Evolutionary conservation across 1,140 invertebrate genomes (phyloP).

Genomic region (Maconellicoccus hirsutus): DNA sequence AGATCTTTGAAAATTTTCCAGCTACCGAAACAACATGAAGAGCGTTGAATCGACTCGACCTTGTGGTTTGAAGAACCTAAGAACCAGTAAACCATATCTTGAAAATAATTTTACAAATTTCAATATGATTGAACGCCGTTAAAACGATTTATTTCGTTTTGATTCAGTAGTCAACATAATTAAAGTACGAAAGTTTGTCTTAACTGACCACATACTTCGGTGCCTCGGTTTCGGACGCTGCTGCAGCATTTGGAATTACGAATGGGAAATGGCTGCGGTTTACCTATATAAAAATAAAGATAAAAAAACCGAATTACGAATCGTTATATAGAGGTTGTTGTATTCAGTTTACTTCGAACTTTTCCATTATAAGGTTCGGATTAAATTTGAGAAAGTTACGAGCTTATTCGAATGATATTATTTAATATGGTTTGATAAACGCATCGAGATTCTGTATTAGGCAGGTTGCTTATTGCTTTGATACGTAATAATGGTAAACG

Average conservation of each 20-base stretch:
- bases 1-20: too few species aligned
- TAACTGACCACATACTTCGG: background rate
- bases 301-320: background rate
- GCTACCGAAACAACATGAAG: too few species aligned
- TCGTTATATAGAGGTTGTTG: background rate
- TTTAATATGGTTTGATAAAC: too few species aligned
- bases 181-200: slow-evolving; percentile 4
- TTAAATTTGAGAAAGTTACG: background rate
- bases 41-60: background rate
- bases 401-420: background rate
- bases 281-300: background rate
- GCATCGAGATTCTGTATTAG: too few species aligned
- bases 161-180: background rate
- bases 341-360: background rate
- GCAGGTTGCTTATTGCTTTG: too few species aligned
- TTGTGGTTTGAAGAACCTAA: background rate
- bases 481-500: background rate
- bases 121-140: background rate
- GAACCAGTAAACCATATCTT: background rate
- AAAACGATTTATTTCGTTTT: slow-evolving; percentile 6
- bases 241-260: background rate
- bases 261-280: background rate
- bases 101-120: background rate
- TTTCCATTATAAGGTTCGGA: background rate
- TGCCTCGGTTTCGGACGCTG: background rate